phyloP scores from a whole-genome alignment of 2,888 invertebrate species.

The Machimus atricapillus region DNA sequence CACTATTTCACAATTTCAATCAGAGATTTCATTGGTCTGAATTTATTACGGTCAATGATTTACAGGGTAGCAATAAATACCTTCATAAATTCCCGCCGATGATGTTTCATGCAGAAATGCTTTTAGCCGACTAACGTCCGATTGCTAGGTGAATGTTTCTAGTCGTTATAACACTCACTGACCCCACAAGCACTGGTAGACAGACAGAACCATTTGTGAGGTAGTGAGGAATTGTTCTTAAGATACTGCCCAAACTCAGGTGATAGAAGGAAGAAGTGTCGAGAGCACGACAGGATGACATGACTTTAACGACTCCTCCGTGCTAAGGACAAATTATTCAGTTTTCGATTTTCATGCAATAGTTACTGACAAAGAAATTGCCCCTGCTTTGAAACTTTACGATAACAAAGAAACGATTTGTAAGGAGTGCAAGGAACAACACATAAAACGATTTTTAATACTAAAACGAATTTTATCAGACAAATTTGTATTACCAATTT shows the following conservation, averaged over 20 bases:
- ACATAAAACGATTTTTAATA: too few relatives aligned
- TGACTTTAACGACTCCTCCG: not conserved
- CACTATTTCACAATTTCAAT: conserved; percentile 43
- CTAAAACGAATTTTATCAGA: too few relatives aligned
- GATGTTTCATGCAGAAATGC: conserved; percentile 34
- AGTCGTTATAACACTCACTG: conserved; percentile 7
- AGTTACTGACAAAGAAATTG: too few relatives aligned
- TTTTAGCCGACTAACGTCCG: not conserved
- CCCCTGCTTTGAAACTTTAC: too few relatives aligned
- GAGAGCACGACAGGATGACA: not conserved
- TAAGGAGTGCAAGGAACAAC: too few relatives aligned
- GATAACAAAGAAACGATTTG: too few relatives aligned
- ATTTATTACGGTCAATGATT: conserved; percentile 44
- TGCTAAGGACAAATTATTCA: not conserved
- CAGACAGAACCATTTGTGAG: not conserved
- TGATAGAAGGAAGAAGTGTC: not conserved
- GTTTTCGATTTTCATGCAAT: not conserved
- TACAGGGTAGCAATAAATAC: conserved; percentile 42
- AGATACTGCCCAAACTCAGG: not conserved
- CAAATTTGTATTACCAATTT: too few relatives aligned
- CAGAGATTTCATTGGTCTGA: conserved; percentile 39
- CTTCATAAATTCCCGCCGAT: conserved; percentile 40
- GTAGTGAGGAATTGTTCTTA: not conserved
- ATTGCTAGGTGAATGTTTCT: not conserved
- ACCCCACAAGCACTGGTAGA: not conserved